Percentiles rank a stretch among this genome's conserved stretches.
Evolutionary conservation across 2,888 invertebrate species (phyloP).

Genomic region (Acanthosepion pharaonis): DNA sequence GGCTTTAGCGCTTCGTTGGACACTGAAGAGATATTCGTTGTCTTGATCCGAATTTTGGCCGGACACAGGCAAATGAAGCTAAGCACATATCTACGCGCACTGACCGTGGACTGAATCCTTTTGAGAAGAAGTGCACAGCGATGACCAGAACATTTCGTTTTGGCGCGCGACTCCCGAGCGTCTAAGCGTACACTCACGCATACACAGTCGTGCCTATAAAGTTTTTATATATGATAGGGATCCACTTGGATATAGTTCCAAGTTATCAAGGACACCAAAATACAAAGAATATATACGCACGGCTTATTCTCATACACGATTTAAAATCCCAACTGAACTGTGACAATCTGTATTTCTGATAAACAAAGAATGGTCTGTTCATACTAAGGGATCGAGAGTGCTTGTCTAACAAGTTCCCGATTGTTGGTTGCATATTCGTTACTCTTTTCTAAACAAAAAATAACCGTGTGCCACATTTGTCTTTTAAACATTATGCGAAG

Average conservation of each 20-base stretch:
- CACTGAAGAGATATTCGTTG: conserved; percentile 1
- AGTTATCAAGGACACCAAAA: neutral
- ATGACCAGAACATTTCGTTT: neutral
- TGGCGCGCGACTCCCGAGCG: neutral
- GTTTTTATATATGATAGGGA: neutral
- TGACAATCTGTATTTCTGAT: neutral
- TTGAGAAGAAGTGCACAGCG: neutral
- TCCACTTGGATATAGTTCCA: neutral
- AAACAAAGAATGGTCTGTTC: neutral
- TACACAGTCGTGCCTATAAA: neutral
- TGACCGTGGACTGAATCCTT: conserved; percentile 14
- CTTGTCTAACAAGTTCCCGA: neutral
- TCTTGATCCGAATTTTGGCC: conserved; percentile 33
- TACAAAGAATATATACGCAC: neutral
- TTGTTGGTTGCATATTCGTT: neutral
- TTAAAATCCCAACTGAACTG: neutral
- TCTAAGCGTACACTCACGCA: neutral
- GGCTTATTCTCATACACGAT: neutral
- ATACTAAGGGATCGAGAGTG: neutral
- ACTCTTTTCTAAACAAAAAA: too few species aligned
- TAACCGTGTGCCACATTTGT: too few species aligned
- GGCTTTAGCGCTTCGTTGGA: conserved; percentile 33
- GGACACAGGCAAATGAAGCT: conserved; percentile 33
- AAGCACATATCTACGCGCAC: conserved; percentile 33
- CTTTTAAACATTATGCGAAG: too few species aligned